A percentile compares a stretch with the other conserved stretches of the same genome.
Evolutionary conservation across 1,140 invertebrate species (phyloP).

Genomic region (Physella acuta): DNA sequence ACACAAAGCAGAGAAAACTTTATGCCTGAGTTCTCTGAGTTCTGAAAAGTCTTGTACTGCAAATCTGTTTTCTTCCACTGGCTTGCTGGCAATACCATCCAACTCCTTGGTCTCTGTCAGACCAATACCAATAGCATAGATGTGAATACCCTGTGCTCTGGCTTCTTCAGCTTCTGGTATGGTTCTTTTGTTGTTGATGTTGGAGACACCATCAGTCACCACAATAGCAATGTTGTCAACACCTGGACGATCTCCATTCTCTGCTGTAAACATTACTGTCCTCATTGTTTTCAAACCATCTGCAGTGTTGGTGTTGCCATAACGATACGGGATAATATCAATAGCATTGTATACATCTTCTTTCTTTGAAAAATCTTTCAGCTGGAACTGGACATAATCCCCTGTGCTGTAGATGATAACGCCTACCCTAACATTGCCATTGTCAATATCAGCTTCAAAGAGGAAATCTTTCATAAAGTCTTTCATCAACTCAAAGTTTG

Average conservation of each 20-base stretch:
- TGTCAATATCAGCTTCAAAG: neutral
- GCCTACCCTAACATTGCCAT: slow-evolving; percentile 5
- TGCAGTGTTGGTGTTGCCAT: slow-evolving; percentile 45
- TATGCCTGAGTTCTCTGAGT: slow-evolving; percentile 25
- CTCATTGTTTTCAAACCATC: slow-evolving; percentile 38
- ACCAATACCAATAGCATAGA: slow-evolving; percentile 48
- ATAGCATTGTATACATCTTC: slow-evolving; percentile 23
- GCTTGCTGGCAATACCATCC: slow-evolving; percentile 17
- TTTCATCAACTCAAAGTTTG: slow-evolving; percentile 8
- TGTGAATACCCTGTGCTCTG: slow-evolving; percentile 33
- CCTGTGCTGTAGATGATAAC: slow-evolving; percentile 22
- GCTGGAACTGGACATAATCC: slow-evolving; percentile 20
- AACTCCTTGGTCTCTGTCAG: slow-evolving; percentile 38
- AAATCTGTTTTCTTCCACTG: slow-evolving; percentile 33
- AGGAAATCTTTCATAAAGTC: neutral
- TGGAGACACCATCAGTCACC: slow-evolving; percentile 33
- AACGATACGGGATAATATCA: slow-evolving; percentile 33
- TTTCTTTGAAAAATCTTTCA: slow-evolving; percentile 38
- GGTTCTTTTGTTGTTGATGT: slow-evolving; percentile 41
- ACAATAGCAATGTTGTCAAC: slow-evolving; percentile 41
- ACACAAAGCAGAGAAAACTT: slow-evolving; percentile 31
- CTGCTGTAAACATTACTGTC: slow-evolving; percentile 33
- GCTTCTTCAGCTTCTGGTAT: slow-evolving; percentile 40
- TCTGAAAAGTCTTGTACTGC: slow-evolving; percentile 40
- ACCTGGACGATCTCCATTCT: slow-evolving; percentile 40